These are phyloP conservation scores for Leptopilina clavipes DNA, from an alignment of 1,140 invertebrate species.

Conservation along the genomic window DNA sequence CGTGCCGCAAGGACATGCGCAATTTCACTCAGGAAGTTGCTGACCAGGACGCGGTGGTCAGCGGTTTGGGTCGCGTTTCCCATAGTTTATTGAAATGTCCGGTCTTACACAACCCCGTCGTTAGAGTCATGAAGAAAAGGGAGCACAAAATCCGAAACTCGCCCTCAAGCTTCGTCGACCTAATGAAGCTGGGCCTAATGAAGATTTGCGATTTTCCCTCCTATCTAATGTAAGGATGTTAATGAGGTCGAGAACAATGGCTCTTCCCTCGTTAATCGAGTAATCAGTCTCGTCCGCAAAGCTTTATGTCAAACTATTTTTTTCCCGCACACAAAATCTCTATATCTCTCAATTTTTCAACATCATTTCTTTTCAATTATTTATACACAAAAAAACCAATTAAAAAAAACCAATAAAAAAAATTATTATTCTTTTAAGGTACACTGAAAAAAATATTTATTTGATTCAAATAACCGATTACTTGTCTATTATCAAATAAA, in stretches of 20 bases:
- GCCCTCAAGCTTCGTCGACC: slow-evolving; percentile 53
- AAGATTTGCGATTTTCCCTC: slow-evolving; percentile 63
- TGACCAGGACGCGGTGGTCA: slow-evolving; percentile 66
- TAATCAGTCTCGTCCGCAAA: background rate
- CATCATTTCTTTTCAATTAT: too few relatives aligned
- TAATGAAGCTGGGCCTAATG: slow-evolving; percentile 64
- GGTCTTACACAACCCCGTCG: slow-evolving; percentile 65
- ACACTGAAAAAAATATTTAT: too few relatives aligned
- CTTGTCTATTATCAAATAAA: too few relatives aligned
- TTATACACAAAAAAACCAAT: too few relatives aligned
- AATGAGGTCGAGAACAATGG: slow-evolving; percentile 32
- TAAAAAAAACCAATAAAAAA: too few relatives aligned
- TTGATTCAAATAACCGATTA: too few relatives aligned
- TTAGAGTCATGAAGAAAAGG: slow-evolving; percentile 57
- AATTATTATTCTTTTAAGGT: too few relatives aligned
- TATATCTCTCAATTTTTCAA: too few relatives aligned
- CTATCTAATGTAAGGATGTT: slow-evolving; percentile 4
- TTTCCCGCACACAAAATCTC: too few relatives aligned
- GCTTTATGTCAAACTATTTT: too few relatives aligned
- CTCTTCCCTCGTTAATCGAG: slow-evolving; percentile 31
- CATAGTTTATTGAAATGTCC: slow-evolving; percentile 74
- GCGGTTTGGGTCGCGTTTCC: slow-evolving; percentile 67
- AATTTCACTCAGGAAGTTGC: slow-evolving; percentile 66
- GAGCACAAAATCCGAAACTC: slow-evolving; percentile 45
- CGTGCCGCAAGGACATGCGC: slow-evolving; percentile 63